A percentile compares a stretch with the other conserved stretches of the same genome.
These are phyloP conservation scores for Actenoides hombroni DNA, from an alignment of 2,113 vertebrate species.

Conservation along the genomic window DNA sequence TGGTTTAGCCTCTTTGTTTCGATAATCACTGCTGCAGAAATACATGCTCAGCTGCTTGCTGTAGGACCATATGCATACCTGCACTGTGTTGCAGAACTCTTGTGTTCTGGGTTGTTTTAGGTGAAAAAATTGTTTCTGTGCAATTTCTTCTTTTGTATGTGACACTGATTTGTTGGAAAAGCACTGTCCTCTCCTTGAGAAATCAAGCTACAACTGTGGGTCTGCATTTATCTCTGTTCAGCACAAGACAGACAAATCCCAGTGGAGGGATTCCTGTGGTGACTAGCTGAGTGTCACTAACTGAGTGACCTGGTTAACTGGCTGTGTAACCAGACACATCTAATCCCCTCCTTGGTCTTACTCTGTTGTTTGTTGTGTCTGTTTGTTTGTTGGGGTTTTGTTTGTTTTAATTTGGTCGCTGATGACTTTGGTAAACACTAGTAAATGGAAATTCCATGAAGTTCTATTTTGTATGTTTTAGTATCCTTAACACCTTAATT, in stretches of 20 bases:
- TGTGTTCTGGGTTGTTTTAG: not conserved
- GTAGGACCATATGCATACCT: not conserved
- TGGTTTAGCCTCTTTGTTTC: not conserved
- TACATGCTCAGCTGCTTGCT: not conserved
- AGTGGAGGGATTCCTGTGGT: not conserved
- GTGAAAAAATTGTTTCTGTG: not conserved
- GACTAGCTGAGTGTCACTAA: not conserved
- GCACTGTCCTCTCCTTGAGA: not conserved
- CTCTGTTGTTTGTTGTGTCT: not conserved
- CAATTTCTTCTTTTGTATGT: not conserved
- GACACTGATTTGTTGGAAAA: not conserved
- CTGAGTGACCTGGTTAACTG: not conserved
- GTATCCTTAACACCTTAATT: not conserved
- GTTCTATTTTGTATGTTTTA: not conserved
- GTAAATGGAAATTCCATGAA: not conserved
- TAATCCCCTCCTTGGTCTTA: not conserved
- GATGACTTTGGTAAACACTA: not conserved
- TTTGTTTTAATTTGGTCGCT: not conserved
- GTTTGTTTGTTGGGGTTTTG: not conserved
- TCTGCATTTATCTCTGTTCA: not conserved
- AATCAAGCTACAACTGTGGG: not conserved
- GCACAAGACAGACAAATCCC: not conserved
- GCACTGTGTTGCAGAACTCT: not conserved
- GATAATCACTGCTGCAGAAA: not conserved
- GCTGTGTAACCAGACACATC: not conserved